These are phyloP conservation scores for Barypeithes pellucidus DNA, from an alignment of 2,888 invertebrate genomes.

Conservation along the genomic window DNA sequence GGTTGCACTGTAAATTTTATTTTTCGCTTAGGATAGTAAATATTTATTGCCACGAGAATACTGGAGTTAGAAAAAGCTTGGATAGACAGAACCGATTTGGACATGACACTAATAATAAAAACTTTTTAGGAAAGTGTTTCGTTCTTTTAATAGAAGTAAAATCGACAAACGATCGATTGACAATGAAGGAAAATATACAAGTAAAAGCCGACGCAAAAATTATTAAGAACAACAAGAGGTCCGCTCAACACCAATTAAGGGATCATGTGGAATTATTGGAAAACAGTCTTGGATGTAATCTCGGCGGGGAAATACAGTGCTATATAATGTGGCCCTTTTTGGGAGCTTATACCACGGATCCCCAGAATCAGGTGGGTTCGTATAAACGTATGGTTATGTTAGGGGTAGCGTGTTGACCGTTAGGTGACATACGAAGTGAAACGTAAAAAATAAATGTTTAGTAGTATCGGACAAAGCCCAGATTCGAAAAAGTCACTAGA, in stretches of 20 bases:
- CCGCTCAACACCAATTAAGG: conserved; percentile 67
- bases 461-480: too few relatives aligned
- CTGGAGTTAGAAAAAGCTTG: too few relatives aligned
- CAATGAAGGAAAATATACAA: conserved; percentile 58
- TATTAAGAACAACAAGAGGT: conserved; percentile 68
- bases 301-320: conserved; percentile 59
- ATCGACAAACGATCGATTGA: conserved; percentile 64
- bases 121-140: conserved; percentile 32
- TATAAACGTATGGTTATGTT: too few relatives aligned
- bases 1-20: too few relatives aligned
- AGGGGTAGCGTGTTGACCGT: too few relatives aligned
- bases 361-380: conserved; percentile 59
- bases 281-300: conserved; percentile 53
- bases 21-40: too few relatives aligned
- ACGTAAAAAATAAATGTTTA: too few relatives aligned
- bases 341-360: conserved; percentile 63
- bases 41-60: too few relatives aligned
- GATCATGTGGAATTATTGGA: conserved; percentile 67
- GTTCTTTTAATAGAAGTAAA: conserved; percentile 65
- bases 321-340: conserved; percentile 68
- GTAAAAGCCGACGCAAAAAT: conserved; percentile 65
- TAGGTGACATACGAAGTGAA: too few relatives aligned
- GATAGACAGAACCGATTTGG: too few relatives aligned
- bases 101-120: not conserved
- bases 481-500: too few relatives aligned